Conservation (phyloP, 2,888 invertebrate genomes). For the Ametastegia equiseti region DNA sequence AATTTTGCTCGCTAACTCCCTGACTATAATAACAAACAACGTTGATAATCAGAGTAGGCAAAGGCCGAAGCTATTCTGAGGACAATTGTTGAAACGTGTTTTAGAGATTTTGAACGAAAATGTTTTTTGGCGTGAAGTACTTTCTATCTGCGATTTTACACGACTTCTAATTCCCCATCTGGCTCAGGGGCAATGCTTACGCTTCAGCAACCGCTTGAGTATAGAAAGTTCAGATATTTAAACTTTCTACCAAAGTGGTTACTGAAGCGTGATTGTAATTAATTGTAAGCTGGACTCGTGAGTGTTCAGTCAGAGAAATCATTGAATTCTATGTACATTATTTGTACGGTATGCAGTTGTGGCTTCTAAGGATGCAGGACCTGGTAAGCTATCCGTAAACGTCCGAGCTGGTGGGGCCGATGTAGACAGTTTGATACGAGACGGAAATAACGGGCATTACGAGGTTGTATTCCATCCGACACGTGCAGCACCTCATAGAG, state of each 20-base stretch:
- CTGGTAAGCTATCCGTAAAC: constrained; percentile 88
- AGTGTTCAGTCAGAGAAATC: background rate
- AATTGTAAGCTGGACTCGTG: background rate
- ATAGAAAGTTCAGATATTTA: constrained; percentile 14
- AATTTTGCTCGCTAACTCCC: too few species aligned
- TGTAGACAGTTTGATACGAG: constrained; percentile 89
- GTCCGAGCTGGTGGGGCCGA: constrained; percentile 90
- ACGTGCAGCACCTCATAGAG: constrained; percentile 90
- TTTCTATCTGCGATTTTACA: constrained; percentile 26
- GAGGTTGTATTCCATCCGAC: constrained; percentile 93
- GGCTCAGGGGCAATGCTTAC: background rate
- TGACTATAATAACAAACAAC: too few species aligned
- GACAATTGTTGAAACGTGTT: background rate
- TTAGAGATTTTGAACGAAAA: background rate
- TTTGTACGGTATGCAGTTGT: constrained; percentile 78
- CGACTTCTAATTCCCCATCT: background rate
- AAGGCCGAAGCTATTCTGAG: too few species aligned
- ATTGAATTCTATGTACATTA: background rate
- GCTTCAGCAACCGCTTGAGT: background rate
- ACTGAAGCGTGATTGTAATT: background rate
- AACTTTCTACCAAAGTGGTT: constrained; percentile 14
- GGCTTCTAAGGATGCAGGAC: constrained; percentile 86
- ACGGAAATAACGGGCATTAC: constrained; percentile 85
- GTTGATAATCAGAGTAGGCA: too few species aligned
- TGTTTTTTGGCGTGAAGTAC: constrained; percentile 13